These are phyloP conservation scores for Rhimphoctona megacephalus DNA, from an alignment of 2,888 invertebrate species.

Conservation along the genomic window DNA sequence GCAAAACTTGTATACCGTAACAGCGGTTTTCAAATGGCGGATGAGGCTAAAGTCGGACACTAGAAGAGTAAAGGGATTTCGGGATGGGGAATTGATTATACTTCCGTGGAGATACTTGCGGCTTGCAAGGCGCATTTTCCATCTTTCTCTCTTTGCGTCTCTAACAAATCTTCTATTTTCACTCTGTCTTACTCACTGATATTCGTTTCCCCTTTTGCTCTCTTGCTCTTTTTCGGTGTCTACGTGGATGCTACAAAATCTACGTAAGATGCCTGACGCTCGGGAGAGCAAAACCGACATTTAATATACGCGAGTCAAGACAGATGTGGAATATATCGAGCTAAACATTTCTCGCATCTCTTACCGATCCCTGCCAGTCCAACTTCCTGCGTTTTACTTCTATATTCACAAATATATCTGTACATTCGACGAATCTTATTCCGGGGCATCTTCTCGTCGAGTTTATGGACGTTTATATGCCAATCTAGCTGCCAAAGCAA, in stretches of 20 bases:
- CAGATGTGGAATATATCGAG: conserved; percentile 66
- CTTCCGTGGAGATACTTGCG: conserved; percentile 68
- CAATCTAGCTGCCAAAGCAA: conserved; percentile 61
- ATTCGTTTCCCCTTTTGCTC: conserved; percentile 18
- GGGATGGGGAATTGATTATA: conserved; percentile 69
- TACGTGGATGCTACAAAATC: conserved; percentile 44
- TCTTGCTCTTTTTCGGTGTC: conserved; percentile 32
- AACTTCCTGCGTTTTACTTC: conserved; percentile 39
- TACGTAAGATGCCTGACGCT: conserved; percentile 44
- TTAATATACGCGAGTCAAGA: conserved; percentile 69
- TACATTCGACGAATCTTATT: conserved; percentile 3
- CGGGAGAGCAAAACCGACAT: conserved; percentile 56
- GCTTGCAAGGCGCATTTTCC: conserved; percentile 38
- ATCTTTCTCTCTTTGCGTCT: conserved; percentile 39
- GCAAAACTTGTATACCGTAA: conserved; percentile 40
- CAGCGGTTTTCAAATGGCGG: conserved; percentile 24
- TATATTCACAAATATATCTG: conserved; percentile 9
- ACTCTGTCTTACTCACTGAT: conserved; percentile 5
- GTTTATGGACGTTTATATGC: conserved; percentile 66
- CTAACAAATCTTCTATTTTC: conserved; percentile 13
- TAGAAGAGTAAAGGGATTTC: conserved; percentile 22
- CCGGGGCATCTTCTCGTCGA: conserved; percentile 1
- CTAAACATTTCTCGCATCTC: conserved; percentile 59
- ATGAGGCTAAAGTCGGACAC: conserved; percentile 4
- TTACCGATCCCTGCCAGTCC: conserved; percentile 23